phyloP scores from a whole-genome alignment of 2,113 vertebrate species.

The Crypturellus undulatus region DNA sequence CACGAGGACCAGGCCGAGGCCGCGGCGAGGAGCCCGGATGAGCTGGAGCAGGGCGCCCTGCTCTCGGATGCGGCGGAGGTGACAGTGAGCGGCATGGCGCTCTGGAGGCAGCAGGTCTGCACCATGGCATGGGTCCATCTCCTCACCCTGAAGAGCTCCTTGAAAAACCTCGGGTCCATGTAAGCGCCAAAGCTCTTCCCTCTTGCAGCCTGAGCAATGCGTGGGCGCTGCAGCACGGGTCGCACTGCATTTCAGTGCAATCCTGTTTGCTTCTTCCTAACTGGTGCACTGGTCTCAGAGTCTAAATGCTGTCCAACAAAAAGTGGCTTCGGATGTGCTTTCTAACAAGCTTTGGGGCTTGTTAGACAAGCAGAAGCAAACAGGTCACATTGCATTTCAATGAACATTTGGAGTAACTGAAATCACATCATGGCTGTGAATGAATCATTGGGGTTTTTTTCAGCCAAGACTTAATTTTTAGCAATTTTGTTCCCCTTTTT shows the following conservation, averaged over 20 bases:
- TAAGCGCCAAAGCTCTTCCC: slow-evolving; percentile 16
- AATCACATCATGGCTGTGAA: not conserved
- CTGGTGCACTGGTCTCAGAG: too few species aligned
- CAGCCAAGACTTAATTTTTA: not conserved
- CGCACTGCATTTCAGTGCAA: too few species aligned
- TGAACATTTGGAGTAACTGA: not conserved
- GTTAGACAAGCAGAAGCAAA: too few species aligned
- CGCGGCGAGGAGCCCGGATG: slow-evolving; percentile 25
- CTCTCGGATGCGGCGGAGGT: slow-evolving; percentile 66
- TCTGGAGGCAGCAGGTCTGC: slow-evolving; percentile 91
- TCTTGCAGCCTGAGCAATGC: not conserved
- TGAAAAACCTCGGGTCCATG: slow-evolving; percentile 76
- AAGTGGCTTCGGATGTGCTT: too few species aligned
- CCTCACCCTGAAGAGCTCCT: slow-evolving; percentile 83
- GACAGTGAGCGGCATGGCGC: slow-evolving; percentile 30
- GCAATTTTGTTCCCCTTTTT: not conserved
- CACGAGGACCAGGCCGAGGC: slow-evolving; percentile 73
- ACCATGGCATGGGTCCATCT: slow-evolving; percentile 85
- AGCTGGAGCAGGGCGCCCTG: slow-evolving; percentile 69
- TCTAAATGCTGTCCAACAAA: too few species aligned
- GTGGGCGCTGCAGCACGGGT: rapidly evolving
- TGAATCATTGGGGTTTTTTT: not conserved
- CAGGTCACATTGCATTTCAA: rapidly evolving
- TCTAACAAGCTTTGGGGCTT: too few species aligned
- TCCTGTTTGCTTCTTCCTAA: too few species aligned